These are phyloP conservation scores for Sycophaga agraensis DNA, from an alignment of 1,140 invertebrate species.

Conservation along the genomic window DNA sequence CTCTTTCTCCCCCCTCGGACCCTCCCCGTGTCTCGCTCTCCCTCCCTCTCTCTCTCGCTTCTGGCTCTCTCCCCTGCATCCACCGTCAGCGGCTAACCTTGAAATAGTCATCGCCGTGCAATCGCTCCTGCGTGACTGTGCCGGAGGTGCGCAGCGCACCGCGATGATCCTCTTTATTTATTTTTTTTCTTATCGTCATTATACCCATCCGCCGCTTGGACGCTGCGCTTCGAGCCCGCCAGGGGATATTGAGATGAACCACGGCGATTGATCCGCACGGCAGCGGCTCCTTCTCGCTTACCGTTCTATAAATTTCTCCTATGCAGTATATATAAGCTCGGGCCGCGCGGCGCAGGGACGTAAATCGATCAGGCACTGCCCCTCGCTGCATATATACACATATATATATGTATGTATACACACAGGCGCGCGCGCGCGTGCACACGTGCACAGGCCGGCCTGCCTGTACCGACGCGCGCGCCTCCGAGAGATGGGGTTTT, in stretches of 20 bases:
- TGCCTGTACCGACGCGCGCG: not conserved
- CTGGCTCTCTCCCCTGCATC: not conserved
- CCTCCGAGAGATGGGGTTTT: conserved; percentile 45
- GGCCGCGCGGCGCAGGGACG: conserved; percentile 50
- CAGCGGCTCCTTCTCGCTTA: conserved; percentile 31
- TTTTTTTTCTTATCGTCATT: not conserved
- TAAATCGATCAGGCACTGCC: conserved; percentile 55
- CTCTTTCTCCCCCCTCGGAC: too few species aligned
- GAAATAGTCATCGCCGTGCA: conserved; percentile 30
- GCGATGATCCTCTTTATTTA: conserved; percentile 10
- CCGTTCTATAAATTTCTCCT: conserved; percentile 47
- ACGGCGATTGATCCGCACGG: conserved; percentile 29
- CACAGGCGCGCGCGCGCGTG: too few species aligned
- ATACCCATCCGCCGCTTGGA: not conserved
- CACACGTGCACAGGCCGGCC: not conserved
- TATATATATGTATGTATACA: too few species aligned
- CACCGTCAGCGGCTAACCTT: conserved; percentile 28
- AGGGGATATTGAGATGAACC: too few species aligned
- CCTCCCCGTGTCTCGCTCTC: not conserved
- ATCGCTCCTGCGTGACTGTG: conserved; percentile 34
- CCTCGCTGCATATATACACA: too few species aligned
- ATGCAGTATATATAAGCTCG: too few species aligned
- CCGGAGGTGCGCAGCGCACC: not conserved
- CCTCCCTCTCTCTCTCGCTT: not conserved
- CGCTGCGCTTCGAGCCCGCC: not conserved